Conservation (phyloP, 2,888 invertebrate species). For the Aphodius sticticus region DNA sequence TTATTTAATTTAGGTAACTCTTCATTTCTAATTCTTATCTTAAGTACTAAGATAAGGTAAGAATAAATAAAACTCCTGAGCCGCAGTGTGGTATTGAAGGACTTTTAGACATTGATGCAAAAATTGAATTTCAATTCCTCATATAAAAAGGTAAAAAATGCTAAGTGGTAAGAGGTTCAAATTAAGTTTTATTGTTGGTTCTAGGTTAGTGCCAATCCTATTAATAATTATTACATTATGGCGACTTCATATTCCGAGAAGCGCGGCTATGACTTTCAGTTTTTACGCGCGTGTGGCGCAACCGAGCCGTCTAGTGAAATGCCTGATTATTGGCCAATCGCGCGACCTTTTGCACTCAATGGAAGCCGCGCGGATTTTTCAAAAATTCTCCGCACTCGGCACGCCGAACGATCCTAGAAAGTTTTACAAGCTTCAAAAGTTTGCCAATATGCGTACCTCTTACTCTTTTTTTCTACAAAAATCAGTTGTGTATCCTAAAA, state of each 20-base stretch:
- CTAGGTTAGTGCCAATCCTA: background rate
- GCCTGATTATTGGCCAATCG: conserved; percentile 4
- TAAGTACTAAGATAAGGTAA: too few relatives aligned
- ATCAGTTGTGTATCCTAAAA: too few relatives aligned
- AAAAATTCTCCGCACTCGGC: background rate
- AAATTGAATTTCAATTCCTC: too few relatives aligned
- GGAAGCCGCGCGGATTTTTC: background rate
- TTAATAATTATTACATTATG: background rate
- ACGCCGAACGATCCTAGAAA: background rate
- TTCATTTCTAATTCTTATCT: too few relatives aligned
- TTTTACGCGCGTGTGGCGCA: background rate
- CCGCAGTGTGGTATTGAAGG: too few relatives aligned
- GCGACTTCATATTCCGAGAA: background rate
- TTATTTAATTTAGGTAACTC: too few relatives aligned
- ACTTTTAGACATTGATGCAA: too few relatives aligned
- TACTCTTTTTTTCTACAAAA: too few relatives aligned
- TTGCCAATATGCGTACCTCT: too few relatives aligned
- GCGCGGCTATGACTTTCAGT: background rate
- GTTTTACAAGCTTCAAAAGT: background rate
- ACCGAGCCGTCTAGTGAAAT: background rate
- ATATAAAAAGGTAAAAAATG: too few relatives aligned
- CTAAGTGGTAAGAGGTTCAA: background rate
- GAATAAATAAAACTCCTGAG: too few relatives aligned
- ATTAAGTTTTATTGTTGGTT: background rate
- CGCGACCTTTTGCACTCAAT: background rate